phyloP scores from a whole-genome alignment of 2,797 vertebrate genomes.

The Manis crassicaudata region DNA sequence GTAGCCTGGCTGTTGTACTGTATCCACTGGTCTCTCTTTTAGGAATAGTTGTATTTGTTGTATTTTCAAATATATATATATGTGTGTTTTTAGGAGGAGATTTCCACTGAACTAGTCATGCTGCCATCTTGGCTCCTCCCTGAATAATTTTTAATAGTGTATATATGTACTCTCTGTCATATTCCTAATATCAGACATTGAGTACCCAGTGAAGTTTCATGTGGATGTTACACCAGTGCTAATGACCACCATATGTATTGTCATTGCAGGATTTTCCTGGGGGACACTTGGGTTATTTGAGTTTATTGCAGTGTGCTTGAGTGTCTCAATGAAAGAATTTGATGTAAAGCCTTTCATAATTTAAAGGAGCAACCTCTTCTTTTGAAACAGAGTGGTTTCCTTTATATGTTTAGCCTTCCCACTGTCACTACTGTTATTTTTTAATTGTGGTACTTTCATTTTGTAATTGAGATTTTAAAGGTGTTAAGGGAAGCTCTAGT shows the following conservation, averaged over 20 bases:
- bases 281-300: not conserved
- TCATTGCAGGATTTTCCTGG: not conserved
- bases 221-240: not conserved
- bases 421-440: not conserved
- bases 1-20: no score
- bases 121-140: no score
- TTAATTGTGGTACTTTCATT: not conserved
- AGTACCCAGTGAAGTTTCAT: not conserved
- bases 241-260: not conserved
- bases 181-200: not conserved
- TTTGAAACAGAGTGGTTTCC: constrained; percentile 6
- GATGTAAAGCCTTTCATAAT: constrained; percentile 12
- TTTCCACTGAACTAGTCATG: no score
- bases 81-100: no score
- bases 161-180: not conserved
- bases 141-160: constrained; percentile 3
- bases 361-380: constrained; percentile 45
- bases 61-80: no score
- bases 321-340: not conserved
- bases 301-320: not conserved
- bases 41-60: no score
- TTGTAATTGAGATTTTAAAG: constrained; percentile 14
- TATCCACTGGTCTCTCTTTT: no score
- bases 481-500: not conserved
- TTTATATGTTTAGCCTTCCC: not conserved